Evolutionary conservation across 2,888 invertebrate genomes (phyloP).

Genomic region (Poecilobothrus nobilitatus): DNA sequence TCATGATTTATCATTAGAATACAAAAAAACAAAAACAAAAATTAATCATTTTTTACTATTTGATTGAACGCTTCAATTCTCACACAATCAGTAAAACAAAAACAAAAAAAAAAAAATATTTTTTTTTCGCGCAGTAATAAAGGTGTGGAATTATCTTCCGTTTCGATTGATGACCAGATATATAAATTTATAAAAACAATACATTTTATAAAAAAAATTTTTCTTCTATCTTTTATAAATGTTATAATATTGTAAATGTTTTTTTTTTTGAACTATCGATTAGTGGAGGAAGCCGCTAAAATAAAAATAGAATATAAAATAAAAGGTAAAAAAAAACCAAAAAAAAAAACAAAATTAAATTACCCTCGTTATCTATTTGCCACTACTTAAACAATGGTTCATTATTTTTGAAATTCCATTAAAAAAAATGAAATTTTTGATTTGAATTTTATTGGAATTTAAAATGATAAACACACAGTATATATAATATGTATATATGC

Average conservation of each 20-base stretch:
- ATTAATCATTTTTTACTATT: too few relatives aligned
- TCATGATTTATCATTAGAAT: too few relatives aligned
- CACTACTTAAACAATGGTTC: neutral
- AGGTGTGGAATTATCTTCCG: conserved; percentile 11
- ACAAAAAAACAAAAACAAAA: too few relatives aligned
- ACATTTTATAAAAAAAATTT: too few relatives aligned
- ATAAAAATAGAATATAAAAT: neutral
- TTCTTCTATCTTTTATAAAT: too few relatives aligned
- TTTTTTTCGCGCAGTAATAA: conserved; percentile 7
- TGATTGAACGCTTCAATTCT: conserved; percentile 3
- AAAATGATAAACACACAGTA: neutral
- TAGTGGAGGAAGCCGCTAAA: neutral
- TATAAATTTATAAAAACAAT: neutral
- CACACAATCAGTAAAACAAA: neutral
- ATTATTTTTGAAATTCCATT: neutral
- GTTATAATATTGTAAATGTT: too few relatives aligned
- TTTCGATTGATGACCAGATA: conserved; percentile 7
- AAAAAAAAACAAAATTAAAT: neutral
- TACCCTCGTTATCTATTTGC: conserved; percentile 4
- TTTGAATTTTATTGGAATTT: neutral
- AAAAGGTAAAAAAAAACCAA: neutral
- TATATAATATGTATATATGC: too few relatives aligned
- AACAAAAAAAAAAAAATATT: neutral
- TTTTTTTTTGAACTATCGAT: neutral
- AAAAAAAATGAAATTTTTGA: neutral